phyloP scores from a whole-genome alignment of 2,113 vertebrate species.

The Bos taurus region DNA sequence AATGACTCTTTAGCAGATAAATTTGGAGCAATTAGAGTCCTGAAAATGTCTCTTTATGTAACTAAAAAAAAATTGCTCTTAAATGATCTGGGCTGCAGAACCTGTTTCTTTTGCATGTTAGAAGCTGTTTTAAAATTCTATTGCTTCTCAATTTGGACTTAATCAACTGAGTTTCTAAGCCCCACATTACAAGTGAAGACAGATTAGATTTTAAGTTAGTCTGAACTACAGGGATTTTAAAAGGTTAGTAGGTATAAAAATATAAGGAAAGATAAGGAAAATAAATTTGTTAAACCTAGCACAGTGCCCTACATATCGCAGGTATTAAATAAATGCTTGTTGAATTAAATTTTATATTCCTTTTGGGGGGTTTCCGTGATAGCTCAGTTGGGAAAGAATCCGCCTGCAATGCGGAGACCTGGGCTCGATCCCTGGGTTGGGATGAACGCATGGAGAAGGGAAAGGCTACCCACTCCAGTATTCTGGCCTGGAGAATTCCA shows the following conservation, averaged over 20 bases:
- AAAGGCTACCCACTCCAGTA: neutral
- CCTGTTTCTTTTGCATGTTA: constrained; percentile 51
- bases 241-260: constrained; percentile 51
- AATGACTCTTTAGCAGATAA: constrained; percentile 77
- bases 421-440: neutral
- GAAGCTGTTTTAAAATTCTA: constrained; percentile 72
- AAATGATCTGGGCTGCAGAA: constrained; percentile 70
- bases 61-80: constrained; percentile 79
- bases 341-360: neutral
- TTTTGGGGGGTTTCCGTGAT: neutral
- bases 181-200: constrained; percentile 64
- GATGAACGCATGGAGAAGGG: neutral
- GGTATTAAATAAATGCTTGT: neutral
- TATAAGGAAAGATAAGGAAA: neutral
- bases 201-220: constrained; percentile 73
- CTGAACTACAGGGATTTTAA: constrained; percentile 63
- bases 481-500: neutral
- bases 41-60: constrained; percentile 74
- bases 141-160: constrained; percentile 72
- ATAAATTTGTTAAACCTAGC: neutral
- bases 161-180: constrained; percentile 76
- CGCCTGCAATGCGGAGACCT: neutral
- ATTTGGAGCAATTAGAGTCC: constrained; percentile 79
- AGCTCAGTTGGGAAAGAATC: neutral
- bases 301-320: neutral